Evolutionary conservation across 2,797 vertebrate species (phyloP), one percentile per base, ranked within the genome.

Genomic region (Dromococcyx pavoninus): DNA sequence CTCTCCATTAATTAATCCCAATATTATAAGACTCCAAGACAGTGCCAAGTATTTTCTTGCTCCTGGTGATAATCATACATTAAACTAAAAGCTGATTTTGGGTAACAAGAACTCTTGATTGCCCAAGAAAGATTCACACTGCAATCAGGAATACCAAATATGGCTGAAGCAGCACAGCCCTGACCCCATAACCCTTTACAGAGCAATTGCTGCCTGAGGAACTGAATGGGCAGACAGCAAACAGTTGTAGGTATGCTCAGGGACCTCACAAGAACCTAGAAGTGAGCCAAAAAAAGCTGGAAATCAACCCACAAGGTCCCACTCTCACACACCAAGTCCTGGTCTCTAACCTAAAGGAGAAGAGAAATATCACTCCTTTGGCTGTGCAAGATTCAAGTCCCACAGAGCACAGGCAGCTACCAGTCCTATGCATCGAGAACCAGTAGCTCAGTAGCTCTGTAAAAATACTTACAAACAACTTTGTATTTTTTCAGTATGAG

Each of bases 1-100:
- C 41, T 82, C 60, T 75, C 65, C 60, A 37, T 86, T 92, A 93
- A 91, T 94, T 93, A 93, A 96, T 41, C 56, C 53, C 1, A 70
- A 46, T 50, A 88, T 50, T 86, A 94, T 93, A 88, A 33, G 9
- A 70, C 65, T 90, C 69, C 51, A 61, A 93, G 90, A 93, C 33
- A 70, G 14, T 64, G 70, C 62, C 94, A 93, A 88, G 67, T 77
- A 74, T 84, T 88, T 94, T 64, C 43, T 73, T 76, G 39, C 5
- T 14, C 57, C 71, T 86, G 21, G 27, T 50, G 70, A 77, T 79
- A 81, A 90, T 28, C 50, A 43, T 1, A 0, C 74, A 64, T 50
- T 81, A 66, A 73, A 57, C 8, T 46, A 88, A 72, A 84, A 57
- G 65, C 22, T 69, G 67, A 28, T 82, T 89, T 79, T 24, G 44